Base-by-base conservation (phyloP, 2,797 vertebrate species). In the Onychomys arenicola region DNA sequence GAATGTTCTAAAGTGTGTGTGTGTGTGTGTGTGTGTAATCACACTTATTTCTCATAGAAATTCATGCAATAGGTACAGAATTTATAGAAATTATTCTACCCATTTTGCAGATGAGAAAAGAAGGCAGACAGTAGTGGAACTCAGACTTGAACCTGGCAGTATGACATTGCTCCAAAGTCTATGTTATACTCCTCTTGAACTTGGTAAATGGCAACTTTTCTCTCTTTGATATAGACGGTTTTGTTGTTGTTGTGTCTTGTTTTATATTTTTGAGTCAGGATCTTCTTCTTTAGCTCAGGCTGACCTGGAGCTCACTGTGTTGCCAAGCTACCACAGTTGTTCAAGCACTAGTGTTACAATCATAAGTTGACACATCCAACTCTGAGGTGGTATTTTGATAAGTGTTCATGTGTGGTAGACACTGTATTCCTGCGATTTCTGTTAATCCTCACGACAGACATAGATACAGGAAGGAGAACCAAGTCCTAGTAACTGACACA, bases 51-150 rank as follows among this genome's bases (percentile, higher is more conserved):
- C 84, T 92, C 7, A 32, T 89, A 76, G 77, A 75, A 81, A 52
- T 29, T 29, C 32, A 73, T 73, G 23, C 2, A n/a, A 5, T 75
- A 95, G 80, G 52, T 37, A 46, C 46, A 89, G 52, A 71, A 32
- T 71, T 65, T 71, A 71, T 37, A 49, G 37, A 81, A 76, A 43
- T 8, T 93, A 52, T 46, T 81, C 52, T 40, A 76, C 67, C 46
- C 80, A 85, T 88, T 96, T 94, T 82, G 91, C 43, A 93, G 86
- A 55, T 25, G 52, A 92, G 37, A 90, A 91, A 78, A 69, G 5
- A 46, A 90, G 78, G 46, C 67, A 69, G 49, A 37, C 11, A 6
- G 57, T 27, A 52, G 25, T 16, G 5, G 59, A 91, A 78, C 57
- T 92, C 82, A 61, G 67, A 81, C 25, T 32, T 80, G 75, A 89